Percentiles rank a stretch among this genome's conserved stretches.
These are phyloP conservation scores for Laupala kohalensis DNA, from an alignment of 1,140 invertebrate species.

Conservation along the genomic window DNA sequence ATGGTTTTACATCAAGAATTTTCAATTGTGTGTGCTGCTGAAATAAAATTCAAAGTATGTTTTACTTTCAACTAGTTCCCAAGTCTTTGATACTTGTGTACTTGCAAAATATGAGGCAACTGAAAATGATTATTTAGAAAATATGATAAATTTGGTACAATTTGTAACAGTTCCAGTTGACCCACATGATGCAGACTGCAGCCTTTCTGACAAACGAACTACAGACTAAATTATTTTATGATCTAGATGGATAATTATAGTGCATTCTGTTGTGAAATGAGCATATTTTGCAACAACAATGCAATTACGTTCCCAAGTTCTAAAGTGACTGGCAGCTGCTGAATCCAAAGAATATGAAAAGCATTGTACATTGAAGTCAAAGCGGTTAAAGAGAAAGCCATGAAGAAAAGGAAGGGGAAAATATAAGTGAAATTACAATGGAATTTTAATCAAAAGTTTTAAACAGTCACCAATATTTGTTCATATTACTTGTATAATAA, in stretches of 20 bases:
- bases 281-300: neutral
- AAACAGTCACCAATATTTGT: neutral
- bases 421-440: constrained; percentile 1
- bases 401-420: neutral
- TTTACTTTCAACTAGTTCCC: neutral
- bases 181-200: neutral
- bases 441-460: neutral
- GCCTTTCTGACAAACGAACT: neutral
- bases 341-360: neutral
- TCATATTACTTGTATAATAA: neutral
- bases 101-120: neutral
- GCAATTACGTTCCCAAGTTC: neutral
- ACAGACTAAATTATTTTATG: neutral
- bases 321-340: neutral
- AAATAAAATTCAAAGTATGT: neutral
- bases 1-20: neutral
- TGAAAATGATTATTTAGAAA: neutral
- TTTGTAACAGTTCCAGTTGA: neutral
- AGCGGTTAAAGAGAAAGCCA: neutral
- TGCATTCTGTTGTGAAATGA: neutral
- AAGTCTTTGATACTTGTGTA: neutral
- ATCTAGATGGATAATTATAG: neutral
- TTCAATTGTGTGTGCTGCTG: neutral
- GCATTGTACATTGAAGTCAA: neutral
- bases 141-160: neutral